Evolutionary conservation across 2,113 vertebrate species (phyloP).

Genomic region (Seriola rivoliana): DNA sequence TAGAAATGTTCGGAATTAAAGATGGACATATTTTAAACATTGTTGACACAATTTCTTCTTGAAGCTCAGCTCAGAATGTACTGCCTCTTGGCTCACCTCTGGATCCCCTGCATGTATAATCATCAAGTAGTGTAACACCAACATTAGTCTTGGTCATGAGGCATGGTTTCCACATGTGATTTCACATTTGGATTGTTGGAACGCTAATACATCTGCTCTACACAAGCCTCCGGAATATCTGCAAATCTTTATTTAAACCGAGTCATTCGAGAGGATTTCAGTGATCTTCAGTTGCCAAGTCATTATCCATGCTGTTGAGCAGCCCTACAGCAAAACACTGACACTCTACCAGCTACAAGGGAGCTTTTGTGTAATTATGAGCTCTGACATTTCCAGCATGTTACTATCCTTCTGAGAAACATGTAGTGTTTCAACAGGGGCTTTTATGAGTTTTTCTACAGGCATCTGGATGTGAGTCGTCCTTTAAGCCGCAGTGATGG

Average conservation of each 20-base stretch:
- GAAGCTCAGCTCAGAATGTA: slow-evolving; percentile 3
- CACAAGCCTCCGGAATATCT: slow-evolving; percentile 20
- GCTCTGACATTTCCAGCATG: slow-evolving; percentile 26
- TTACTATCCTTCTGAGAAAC: slow-evolving; percentile 3
- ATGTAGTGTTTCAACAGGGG: background rate
- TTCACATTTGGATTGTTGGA: background rate
- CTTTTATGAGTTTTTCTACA: slow-evolving; percentile 15
- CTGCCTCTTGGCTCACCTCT: background rate
- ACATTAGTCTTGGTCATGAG: background rate
- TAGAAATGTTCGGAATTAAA: background rate
- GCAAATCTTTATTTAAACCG: slow-evolving; percentile 13
- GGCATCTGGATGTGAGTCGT: slow-evolving; percentile 12
- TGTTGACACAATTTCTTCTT: background rate
- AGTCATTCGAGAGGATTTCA: slow-evolving; percentile 12
- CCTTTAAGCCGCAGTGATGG: slow-evolving; percentile 5
- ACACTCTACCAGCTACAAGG: slow-evolving; percentile 18
- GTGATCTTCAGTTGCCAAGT: background rate
- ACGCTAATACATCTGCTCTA: background rate
- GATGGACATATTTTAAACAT: background rate
- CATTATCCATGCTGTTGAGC: background rate
- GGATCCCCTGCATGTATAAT: background rate
- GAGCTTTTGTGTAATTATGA: slow-evolving; percentile 37
- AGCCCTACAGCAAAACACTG: slow-evolving; percentile 20
- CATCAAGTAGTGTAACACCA: background rate
- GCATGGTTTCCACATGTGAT: background rate